phyloP scores from a whole-genome alignment of 2,888 invertebrate genomes.

The Zhuqinia jingwanae region DNA sequence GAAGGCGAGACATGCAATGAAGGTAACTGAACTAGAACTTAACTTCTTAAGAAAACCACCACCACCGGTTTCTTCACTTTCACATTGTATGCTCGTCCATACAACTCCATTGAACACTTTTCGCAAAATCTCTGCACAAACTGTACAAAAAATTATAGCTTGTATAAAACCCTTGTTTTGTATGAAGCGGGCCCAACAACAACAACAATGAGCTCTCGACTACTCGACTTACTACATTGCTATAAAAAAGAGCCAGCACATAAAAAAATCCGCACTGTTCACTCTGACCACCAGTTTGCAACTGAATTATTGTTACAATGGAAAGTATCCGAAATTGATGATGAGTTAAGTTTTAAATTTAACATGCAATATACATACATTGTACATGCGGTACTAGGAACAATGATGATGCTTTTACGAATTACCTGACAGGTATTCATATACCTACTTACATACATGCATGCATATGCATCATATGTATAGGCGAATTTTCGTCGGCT shows the following conservation, averaged over 20 bases:
- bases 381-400: background rate
- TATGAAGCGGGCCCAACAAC: background rate
- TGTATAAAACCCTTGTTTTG: conserved; percentile 2
- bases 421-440: background rate
- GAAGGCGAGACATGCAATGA: conserved; percentile 27
- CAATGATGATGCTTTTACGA: conserved; percentile 1
- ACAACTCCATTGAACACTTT: conserved; percentile 10
- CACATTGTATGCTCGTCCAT: conserved; percentile 32
- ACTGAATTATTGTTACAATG: conserved; percentile 26
- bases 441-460: too few species aligned
- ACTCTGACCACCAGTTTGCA: conserved; percentile 47
- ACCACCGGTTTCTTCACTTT: conserved; percentile 62
- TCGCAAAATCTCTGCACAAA: conserved; percentile 13
- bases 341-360: background rate
- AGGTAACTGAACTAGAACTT: conserved; percentile 61
- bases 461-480: too few species aligned
- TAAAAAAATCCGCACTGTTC: conserved; percentile 53
- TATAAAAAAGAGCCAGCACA: background rate
- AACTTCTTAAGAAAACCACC: background rate
- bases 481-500: too few species aligned
- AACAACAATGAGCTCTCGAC: background rate
- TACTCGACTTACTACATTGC: background rate
- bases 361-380: background rate
- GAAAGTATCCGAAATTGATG: background rate
- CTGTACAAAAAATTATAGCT: background rate